Evolutionary conservation across 2,797 vertebrate species (phyloP), one percentile per base, ranked within the genome.

Genomic region (Sus cebifrons): DNA sequence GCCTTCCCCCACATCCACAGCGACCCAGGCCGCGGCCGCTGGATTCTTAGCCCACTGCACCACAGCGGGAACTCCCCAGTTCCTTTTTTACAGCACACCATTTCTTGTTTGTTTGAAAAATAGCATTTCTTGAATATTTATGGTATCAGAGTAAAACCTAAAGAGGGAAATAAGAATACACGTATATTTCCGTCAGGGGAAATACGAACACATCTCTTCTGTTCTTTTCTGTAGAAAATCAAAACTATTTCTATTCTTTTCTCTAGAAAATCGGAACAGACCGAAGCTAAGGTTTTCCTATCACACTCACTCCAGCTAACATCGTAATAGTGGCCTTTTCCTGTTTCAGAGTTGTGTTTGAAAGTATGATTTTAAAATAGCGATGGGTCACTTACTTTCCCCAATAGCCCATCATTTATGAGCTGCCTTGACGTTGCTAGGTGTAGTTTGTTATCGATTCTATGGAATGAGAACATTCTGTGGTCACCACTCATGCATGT

Each of bases 401-500:
- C 17, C 75, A 21, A 5, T 27, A 11, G 11, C 27, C 73, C 20
- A 6, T 14, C 21, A 27, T 18, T 62, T 68, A 40, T 58, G 2
- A 18, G 23, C 25, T 0, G 1, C 10, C 32, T 52, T 21, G 20
- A 70, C 0, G 10, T 20, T 44, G 52, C 62, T 15, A 14, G 67
- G 25, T 40, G 1, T 25, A 2, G 16, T 32, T 67, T 13, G 14
- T 36, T 54, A 13, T 0, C 2, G 1, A 6, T 17, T 58, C 13
- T n/a, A 58, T 56, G 9, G 14, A 16, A 23, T 23, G n/a, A 18
- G 6, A 4, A 18, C 15, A 15, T 9, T 10, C 21, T 0, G 3
- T 1, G 36, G 40, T 11, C 62, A 21, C 44, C 44, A 1, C 9
- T 32, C 0, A 3, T 2, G 29, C 1, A 2, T 0, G 0, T 6